Conservation (phyloP, 2,113 vertebrate genomes). For the Otolemur garnettii region DNA sequence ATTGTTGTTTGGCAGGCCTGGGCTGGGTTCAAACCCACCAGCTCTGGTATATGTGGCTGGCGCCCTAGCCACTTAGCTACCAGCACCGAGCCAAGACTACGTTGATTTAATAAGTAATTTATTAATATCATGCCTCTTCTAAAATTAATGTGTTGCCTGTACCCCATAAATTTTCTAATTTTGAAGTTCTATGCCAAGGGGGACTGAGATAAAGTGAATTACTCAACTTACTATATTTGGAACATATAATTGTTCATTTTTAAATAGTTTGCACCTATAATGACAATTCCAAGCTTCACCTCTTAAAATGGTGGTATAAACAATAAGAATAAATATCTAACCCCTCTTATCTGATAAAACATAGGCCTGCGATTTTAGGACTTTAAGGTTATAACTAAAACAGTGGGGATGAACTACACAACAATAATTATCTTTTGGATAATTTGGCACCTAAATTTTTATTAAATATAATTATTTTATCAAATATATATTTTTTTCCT, state of each 20-base stretch:
- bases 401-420: neutral
- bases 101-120: conserved; percentile 21
- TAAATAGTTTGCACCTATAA: conserved; percentile 1
- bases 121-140: neutral
- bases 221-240: neutral
- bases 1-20: too few relatives aligned
- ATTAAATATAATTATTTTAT: conserved; percentile 34
- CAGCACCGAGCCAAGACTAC: too few relatives aligned
- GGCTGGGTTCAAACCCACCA: too few relatives aligned
- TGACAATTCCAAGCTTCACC: neutral
- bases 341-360: conserved; percentile 32
- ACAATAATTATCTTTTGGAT: neutral
- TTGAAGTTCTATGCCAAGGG: conserved; percentile 42
- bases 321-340: conserved; percentile 47
- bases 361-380: neutral
- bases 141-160: conserved; percentile 48
- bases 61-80: too few relatives aligned
- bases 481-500: neutral
- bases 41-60: too few relatives aligned
- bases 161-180: conserved; percentile 37
- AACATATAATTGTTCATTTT: neutral
- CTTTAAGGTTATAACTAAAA: neutral
- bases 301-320: conserved; percentile 48
- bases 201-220: neutral
- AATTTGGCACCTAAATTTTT: conserved; percentile 44